phyloP scores from a whole-genome alignment of 64 coral and sea anemone genomes.

The Pocillopora damicornis region DNA sequence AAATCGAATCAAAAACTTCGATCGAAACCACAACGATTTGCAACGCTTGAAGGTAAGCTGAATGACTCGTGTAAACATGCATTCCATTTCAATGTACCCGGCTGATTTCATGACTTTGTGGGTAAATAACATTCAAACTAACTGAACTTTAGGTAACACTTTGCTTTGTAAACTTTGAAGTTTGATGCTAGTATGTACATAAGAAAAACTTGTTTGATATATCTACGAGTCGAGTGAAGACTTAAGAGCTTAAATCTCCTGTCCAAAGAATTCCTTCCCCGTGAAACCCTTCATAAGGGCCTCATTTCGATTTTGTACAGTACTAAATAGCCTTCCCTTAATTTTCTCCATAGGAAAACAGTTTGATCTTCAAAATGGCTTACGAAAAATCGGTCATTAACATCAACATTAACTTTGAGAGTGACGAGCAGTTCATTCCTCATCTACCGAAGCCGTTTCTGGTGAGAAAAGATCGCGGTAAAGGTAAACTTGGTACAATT shows the following conservation, averaged over 20 bases:
- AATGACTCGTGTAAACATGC: neutral
- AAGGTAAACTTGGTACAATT: conserved; percentile 59
- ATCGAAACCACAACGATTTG: neutral
- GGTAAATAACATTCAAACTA: neutral
- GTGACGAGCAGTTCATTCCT: conserved; percentile 35
- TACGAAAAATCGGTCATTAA: conserved; percentile 89
- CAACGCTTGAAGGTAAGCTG: neutral
- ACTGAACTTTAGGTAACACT: neutral
- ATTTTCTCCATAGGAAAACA: conserved; percentile 17
- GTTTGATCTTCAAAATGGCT: conserved; percentile 59
- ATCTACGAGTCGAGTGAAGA: neutral
- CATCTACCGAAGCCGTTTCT: conserved; percentile 38
- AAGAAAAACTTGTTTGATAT: neutral
- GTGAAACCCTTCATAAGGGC: neutral
- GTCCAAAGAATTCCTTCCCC: neutral
- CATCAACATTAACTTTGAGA: conserved; percentile 91
- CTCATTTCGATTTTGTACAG: neutral
- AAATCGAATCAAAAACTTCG: neutral
- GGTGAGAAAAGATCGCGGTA: conserved; percentile 42
- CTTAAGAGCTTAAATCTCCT: neutral
- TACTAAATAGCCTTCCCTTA: neutral
- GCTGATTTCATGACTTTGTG: neutral
- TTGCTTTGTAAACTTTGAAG: neutral
- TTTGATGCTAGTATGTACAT: conserved; percentile 14
- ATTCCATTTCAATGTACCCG: no score